Evolutionary conservation across 1,140 invertebrate species (phyloP).

Genomic region (Phenacoccus solenopsis): DNA sequence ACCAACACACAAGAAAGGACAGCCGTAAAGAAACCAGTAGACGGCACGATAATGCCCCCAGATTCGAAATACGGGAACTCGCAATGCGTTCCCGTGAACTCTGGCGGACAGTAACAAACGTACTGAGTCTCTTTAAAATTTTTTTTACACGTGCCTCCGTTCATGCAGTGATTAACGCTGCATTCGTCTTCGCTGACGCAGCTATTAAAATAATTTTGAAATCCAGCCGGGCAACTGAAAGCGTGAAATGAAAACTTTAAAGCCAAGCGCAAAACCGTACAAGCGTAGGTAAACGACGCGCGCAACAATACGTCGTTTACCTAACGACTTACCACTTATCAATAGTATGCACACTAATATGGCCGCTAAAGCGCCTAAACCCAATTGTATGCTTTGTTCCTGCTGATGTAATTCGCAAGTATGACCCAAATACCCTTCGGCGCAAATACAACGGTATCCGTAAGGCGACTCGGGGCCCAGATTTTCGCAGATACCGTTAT

Average conservation of each 20-base stretch:
- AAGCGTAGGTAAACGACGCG: background rate
- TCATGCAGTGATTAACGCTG: conserved; percentile 50
- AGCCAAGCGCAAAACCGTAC: background rate
- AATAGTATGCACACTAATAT: conserved; percentile 88
- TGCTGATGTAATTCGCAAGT: conserved; percentile 88
- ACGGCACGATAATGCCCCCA: conserved; percentile 56
- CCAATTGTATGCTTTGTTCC: conserved; percentile 79
- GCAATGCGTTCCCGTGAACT: conserved; percentile 65
- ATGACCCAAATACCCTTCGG: conserved; percentile 81
- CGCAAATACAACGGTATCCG: conserved; percentile 58
- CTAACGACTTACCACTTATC: conserved; percentile 69
- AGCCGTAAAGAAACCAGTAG: conserved; percentile 70
- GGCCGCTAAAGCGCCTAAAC: conserved; percentile 83
- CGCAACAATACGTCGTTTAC: background rate
- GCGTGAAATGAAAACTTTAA: background rate
- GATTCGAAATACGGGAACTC: conserved; percentile 56
- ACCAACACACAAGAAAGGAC: conserved; percentile 60
- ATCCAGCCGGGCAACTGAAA: conserved; percentile 56
- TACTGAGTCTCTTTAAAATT: conserved; percentile 54
- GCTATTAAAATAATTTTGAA: conserved; percentile 43
- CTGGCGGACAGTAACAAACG: conserved; percentile 56
- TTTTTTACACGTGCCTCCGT: conserved; percentile 58
- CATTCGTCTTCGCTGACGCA: conserved; percentile 69
- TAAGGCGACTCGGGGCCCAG: conserved; percentile 70
- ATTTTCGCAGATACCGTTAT: conserved; percentile 79